phyloP scores from a whole-genome alignment of 2,113 vertebrate genomes.

The Petrocephalus zakoni region DNA sequence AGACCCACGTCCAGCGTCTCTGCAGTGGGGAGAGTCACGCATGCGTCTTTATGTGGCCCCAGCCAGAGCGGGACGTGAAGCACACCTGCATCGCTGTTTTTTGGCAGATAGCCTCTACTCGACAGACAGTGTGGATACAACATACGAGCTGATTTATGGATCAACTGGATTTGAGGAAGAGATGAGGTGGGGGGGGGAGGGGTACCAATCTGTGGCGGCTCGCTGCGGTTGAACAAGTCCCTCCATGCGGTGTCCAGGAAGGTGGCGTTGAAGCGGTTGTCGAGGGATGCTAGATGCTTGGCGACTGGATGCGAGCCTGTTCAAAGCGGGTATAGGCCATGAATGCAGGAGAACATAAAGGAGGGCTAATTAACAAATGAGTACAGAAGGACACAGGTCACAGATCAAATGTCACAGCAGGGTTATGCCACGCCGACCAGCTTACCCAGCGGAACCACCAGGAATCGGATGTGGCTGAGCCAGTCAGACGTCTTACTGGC shows the following conservation, averaged over 20 bases:
- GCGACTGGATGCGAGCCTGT: constrained; percentile 70
- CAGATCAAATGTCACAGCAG: not conserved
- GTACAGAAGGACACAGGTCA: not conserved
- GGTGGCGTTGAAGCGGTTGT: constrained; percentile 58
- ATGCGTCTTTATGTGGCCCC: not conserved
- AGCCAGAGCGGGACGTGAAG: not conserved
- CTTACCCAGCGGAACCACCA: constrained; percentile 80
- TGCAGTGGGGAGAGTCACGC: constrained; percentile 26
- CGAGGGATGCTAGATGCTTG: constrained; percentile 64
- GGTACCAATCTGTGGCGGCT: constrained; percentile 58
- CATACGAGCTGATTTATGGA: not conserved
- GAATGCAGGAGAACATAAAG: not conserved
- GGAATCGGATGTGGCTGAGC: constrained; percentile 80
- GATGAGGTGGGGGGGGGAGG: not conserved
- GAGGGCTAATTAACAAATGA: not conserved
- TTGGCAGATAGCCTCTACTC: not conserved
- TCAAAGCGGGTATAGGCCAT: not conserved
- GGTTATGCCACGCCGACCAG: not conserved
- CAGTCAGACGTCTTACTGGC: constrained; percentile 84
- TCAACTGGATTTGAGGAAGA: not conserved
- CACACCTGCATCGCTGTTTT: not conserved
- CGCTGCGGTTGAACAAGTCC: constrained; percentile 63
- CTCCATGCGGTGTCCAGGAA: constrained; percentile 69
- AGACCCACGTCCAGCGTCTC: constrained; percentile 62
- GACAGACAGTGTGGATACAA: not conserved